A percentile compares a stretch with the other conserved stretches of the same genome.
Conservation (phyloP, 2,797 vertebrate species). For the Gymnocypris eckloni region DNA sequence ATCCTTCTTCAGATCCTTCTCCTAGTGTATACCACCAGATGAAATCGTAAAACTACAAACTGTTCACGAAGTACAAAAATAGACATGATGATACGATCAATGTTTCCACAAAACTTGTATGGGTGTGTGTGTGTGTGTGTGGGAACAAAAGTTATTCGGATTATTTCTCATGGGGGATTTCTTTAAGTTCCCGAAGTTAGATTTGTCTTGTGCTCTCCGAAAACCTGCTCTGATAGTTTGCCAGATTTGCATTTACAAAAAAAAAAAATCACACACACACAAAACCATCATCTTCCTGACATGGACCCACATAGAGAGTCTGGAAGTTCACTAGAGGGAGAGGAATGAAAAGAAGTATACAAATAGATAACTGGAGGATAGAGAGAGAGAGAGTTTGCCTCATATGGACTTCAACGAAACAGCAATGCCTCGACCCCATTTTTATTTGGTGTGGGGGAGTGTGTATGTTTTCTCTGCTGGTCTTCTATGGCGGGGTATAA, state of each 20-base stretch:
- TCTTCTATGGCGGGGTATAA: slow-evolving; percentile 21
- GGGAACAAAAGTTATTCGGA: slow-evolving; percentile 18
- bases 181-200: slow-evolving; percentile 37
- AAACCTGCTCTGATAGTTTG: slow-evolving; percentile 39
- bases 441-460: slow-evolving; percentile 21
- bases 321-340: slow-evolving; percentile 20
- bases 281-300: slow-evolving; percentile 16
- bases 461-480: slow-evolving; percentile 26
- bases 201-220: background rate
- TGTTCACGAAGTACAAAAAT: background rate
- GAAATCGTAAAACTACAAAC: background rate
- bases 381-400: slow-evolving; percentile 38
- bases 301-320: slow-evolving; percentile 36
- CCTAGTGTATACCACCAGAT: background rate
- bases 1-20: background rate
- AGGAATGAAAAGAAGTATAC: slow-evolving; percentile 31
- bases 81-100: slow-evolving; percentile 1
- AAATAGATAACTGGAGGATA: slow-evolving; percentile 48
- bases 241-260: slow-evolving; percentile 9
- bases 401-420: slow-evolving; percentile 50
- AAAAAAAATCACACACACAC: background rate
- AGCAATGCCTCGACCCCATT: slow-evolving; percentile 29
- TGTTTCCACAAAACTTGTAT: background rate
- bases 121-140: slow-evolving; percentile 6
- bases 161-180: slow-evolving; percentile 30